These are phyloP conservation scores for Tinamus guttatus DNA, from an alignment of 2,113 vertebrate genomes.

Conservation along the genomic window DNA sequence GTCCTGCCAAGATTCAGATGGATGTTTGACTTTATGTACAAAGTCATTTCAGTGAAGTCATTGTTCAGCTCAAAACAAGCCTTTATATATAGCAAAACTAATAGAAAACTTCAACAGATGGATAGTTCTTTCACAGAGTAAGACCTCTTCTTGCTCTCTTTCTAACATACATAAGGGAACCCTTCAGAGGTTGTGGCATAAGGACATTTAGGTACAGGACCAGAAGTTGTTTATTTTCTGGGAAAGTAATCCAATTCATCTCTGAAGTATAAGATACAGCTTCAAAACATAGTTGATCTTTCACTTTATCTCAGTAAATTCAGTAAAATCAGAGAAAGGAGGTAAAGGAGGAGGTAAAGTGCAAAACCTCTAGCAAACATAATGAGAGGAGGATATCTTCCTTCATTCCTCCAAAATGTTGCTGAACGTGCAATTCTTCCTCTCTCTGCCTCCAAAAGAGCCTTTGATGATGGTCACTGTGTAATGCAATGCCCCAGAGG, in stretches of 20 bases:
- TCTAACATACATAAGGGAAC: background rate
- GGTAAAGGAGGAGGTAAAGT: background rate
- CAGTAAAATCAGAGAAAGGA: background rate
- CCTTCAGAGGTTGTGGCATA: background rate
- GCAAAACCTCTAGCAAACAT: background rate
- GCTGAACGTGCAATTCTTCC: background rate
- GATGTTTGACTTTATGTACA: background rate
- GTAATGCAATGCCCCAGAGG: conserved; percentile 78
- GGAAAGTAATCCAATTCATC: background rate
- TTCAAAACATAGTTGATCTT: background rate
- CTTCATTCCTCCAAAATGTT: background rate
- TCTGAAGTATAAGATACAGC: background rate
- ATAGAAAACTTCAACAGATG: background rate
- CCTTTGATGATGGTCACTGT: conserved; percentile 85
- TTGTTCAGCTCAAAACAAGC: background rate
- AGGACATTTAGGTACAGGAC: background rate
- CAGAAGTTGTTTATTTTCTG: background rate
- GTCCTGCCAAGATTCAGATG: background rate
- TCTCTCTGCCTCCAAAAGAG: conserved; percentile 73
- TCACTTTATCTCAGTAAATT: background rate
- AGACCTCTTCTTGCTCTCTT: background rate
- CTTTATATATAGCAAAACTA: background rate
- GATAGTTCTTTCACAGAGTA: background rate
- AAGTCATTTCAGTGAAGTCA: background rate
- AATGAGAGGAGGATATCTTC: background rate